phyloP scores from a whole-genome alignment of 1,140 invertebrate species.

The Calephelis virginiensis region DNA sequence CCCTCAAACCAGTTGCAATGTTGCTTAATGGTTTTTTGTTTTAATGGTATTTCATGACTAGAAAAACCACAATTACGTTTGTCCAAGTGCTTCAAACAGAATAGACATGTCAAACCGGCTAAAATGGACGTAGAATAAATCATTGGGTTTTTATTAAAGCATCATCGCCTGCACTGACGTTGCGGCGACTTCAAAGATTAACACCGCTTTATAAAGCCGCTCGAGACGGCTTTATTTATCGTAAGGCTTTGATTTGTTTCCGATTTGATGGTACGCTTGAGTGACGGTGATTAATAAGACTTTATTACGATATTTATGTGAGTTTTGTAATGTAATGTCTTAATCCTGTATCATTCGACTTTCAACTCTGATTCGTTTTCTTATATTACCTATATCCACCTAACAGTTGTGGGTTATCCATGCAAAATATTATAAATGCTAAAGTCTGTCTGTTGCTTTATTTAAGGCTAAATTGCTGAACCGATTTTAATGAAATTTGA shows the following conservation, averaged over 20 bases:
- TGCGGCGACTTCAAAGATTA: conserved; percentile 51
- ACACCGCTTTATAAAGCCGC: conserved; percentile 44
- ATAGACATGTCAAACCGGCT: conserved; percentile 40
- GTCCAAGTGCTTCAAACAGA: background rate
- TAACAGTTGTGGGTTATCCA: too few species aligned
- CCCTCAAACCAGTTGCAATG: too few species aligned
- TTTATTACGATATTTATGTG: conserved; percentile 29
- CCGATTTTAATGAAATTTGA: too few species aligned
- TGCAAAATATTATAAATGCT: too few species aligned
- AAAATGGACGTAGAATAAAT: conserved; percentile 56
- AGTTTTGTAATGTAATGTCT: background rate
- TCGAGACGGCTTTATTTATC: conserved; percentile 37
- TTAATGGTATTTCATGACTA: too few species aligned
- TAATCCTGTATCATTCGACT: background rate
- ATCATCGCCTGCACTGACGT: conserved; percentile 50
- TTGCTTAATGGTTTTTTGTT: too few species aligned
- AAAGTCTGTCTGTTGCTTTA: too few species aligned
- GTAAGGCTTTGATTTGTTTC: conserved; percentile 37
- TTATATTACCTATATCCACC: too few species aligned
- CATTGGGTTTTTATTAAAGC: conserved; percentile 68
- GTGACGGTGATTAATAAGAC: conserved; percentile 32
- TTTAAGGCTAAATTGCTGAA: too few species aligned
- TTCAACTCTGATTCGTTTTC: background rate
- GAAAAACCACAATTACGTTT: too few species aligned
- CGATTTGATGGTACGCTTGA: conserved; percentile 30